phyloP scores from a whole-genome alignment of 2,888 invertebrate genomes.

The Lepidochrysops patricia region DNA sequence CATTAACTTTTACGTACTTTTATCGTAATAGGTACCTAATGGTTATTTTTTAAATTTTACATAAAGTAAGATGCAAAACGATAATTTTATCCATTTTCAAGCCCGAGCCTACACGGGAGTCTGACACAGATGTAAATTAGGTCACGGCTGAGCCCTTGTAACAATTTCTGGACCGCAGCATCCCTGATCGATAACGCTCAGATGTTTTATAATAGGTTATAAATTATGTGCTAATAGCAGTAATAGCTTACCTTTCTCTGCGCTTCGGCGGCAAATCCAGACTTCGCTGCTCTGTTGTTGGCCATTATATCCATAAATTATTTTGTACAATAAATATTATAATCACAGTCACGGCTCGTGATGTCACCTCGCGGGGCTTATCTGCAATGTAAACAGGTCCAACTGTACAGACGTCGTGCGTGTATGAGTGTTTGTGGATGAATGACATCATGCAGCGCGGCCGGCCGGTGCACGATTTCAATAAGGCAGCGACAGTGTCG shows the following conservation, averaged over 20 bases:
- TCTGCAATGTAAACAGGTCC: slow-evolving; percentile 60
- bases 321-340: slow-evolving; percentile 42
- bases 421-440: slow-evolving; percentile 66
- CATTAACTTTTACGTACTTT: too few species aligned
- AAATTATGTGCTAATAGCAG: neutral
- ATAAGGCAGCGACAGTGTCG: slow-evolving; percentile 13
- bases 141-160: slow-evolving; percentile 61
- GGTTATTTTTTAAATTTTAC: neutral
- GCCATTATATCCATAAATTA: slow-evolving; percentile 77
- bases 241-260: slow-evolving; percentile 88
- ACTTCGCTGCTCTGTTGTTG: slow-evolving; percentile 88
- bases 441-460: slow-evolving; percentile 65
- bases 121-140: slow-evolving; percentile 40
- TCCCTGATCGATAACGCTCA: slow-evolving; percentile 59
- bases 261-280: slow-evolving; percentile 96
- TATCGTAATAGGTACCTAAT: too few species aligned
- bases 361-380: slow-evolving; percentile 48
- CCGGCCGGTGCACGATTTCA: slow-evolving; percentile 38
- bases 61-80: neutral
- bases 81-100: neutral
- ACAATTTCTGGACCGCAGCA: slow-evolving; percentile 60
- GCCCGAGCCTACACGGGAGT: neutral
- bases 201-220: slow-evolving; percentile 18
- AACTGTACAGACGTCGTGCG: slow-evolving; percentile 38
- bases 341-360: slow-evolving; percentile 65